These are phyloP conservation scores for Galendromus occidentalis DNA, from an alignment of 1,140 invertebrate genomes.

Conservation along the genomic window DNA sequence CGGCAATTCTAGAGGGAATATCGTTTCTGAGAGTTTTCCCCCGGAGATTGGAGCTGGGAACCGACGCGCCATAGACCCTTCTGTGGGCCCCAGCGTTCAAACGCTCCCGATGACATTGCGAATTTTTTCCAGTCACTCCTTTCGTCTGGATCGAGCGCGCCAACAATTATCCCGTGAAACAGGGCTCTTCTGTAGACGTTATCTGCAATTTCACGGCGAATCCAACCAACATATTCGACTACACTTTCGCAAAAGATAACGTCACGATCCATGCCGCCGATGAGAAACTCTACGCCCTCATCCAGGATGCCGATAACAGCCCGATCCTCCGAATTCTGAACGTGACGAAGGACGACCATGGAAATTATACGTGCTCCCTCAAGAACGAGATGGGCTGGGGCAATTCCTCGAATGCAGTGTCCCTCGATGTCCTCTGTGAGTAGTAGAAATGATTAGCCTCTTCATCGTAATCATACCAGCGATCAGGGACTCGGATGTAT, in stretches of 20 bases:
- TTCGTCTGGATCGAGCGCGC: constrained; percentile 21
- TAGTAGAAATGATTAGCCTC: constrained; percentile 15
- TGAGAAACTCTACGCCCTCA: constrained; percentile 14
- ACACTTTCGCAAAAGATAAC: constrained; percentile 9
- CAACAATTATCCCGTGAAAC: constrained; percentile 20
- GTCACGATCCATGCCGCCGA: constrained; percentile 21
- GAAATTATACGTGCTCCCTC: constrained; percentile 54
- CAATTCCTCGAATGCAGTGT: constrained; percentile 23
- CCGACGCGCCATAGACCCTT: too few species aligned
- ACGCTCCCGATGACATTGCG: constrained; percentile 4
- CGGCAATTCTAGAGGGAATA: too few species aligned
- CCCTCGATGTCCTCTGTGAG: constrained; percentile 19
- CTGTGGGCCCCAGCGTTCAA: too few species aligned
- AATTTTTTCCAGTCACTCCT: constrained; percentile 19
- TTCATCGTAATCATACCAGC: background rate
- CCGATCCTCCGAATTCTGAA: constrained; percentile 46
- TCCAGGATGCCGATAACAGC: constrained; percentile 11
- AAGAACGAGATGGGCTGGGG: constrained; percentile 50
- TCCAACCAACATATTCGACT: constrained; percentile 17
- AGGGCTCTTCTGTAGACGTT: constrained; percentile 17
- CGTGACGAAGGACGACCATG: constrained; percentile 49
- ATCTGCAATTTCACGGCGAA: constrained; percentile 22
- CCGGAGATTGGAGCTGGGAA: too few species aligned
- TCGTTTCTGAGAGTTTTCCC: too few species aligned
- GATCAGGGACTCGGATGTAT: too few species aligned